phyloP scores from a whole-genome alignment of 2,797 vertebrate species.

The Amblyraja radiata region DNA sequence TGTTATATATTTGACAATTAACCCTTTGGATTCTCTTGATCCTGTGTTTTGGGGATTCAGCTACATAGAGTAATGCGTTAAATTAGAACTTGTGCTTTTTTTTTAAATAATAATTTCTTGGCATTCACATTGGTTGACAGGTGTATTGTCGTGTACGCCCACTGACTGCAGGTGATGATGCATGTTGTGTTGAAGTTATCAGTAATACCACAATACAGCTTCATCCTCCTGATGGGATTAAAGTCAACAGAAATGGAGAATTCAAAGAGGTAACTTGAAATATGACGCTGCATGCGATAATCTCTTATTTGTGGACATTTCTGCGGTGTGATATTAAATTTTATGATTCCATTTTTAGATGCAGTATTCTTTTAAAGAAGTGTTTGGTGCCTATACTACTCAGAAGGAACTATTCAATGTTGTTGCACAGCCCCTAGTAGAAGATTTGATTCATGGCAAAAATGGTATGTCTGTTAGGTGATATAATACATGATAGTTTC shows the following conservation, averaged over 20 bases:
- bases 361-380: conserved; percentile 89
- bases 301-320: neutral
- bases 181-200: conserved; percentile 87
- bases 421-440: conserved; percentile 80
- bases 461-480: conserved; percentile 66
- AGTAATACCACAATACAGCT: conserved; percentile 77
- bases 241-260: conserved; percentile 78
- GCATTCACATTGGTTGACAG: conserved; percentile 49
- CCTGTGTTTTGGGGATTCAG: neutral
- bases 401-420: conserved; percentile 80
- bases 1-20: neutral
- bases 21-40: neutral
- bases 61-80: neutral
- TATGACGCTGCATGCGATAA: neutral
- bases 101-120: neutral
- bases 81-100: neutral
- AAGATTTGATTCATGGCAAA: conserved; percentile 82
- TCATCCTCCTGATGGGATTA: conserved; percentile 80
- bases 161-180: conserved; percentile 62
- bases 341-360: conserved; percentile 56
- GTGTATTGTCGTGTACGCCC: conserved; percentile 89
- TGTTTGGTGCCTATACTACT: conserved; percentile 72
- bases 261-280: conserved; percentile 76
- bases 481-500: neutral
- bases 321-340: neutral